phyloP scores from a whole-genome alignment of 2,888 invertebrate genomes.

The Melangyna quadrimaculata region DNA sequence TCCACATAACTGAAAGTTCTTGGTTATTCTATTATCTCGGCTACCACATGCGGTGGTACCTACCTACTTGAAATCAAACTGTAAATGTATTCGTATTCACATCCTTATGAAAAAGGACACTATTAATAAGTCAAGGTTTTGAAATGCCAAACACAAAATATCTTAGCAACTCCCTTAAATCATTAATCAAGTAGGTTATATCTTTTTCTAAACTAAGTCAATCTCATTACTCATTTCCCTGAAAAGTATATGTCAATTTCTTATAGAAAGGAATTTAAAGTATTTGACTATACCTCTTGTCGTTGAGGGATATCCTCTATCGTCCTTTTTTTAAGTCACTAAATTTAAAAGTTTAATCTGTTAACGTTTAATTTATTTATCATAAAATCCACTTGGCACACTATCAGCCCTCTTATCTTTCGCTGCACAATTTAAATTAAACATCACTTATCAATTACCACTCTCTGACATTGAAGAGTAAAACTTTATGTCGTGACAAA shows the following conservation, averaged over 20 bases:
- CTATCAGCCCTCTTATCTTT: neutral
- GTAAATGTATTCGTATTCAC: neutral
- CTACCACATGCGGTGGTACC: too few relatives aligned
- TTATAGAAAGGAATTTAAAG: too few relatives aligned
- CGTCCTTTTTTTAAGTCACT: neutral
- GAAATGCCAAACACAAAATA: neutral
- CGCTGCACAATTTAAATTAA: constrained; percentile 7
- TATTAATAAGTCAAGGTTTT: neutral
- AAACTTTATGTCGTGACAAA: constrained; percentile 67
- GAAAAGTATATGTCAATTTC: too few relatives aligned
- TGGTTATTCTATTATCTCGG: neutral
- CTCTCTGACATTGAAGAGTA: constrained; percentile 33
- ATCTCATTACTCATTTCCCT: neutral
- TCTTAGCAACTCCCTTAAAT: neutral
- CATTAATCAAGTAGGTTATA: neutral
- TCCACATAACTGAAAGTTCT: neutral
- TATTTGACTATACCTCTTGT: too few relatives aligned
- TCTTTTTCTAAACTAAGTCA: neutral
- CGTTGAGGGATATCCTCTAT: too few relatives aligned
- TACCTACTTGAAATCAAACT: too few relatives aligned
- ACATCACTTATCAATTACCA: constrained; percentile 58
- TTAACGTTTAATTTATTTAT: neutral
- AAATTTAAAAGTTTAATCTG: neutral
- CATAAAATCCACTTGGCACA: neutral
- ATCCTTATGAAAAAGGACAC: neutral